Percentiles rank a stretch among this genome's conserved stretches.
Conservation (phyloP, 2,888 invertebrate species). For the Cephalotes varians region DNA sequence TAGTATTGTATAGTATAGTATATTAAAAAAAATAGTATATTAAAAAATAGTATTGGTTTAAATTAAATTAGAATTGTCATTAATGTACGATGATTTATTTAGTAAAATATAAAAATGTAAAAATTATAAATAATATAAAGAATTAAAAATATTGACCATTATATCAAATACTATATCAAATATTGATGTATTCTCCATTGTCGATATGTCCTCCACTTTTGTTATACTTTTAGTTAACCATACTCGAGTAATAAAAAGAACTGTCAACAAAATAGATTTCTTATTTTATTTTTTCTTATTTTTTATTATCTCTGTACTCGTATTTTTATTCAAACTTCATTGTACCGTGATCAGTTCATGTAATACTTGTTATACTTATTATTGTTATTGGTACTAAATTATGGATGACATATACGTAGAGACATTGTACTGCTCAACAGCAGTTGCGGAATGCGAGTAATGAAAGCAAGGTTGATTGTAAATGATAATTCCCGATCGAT, state of each 20-base stretch:
- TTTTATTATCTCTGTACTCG: neutral
- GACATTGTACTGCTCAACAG: constrained; percentile 68
- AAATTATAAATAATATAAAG: neutral
- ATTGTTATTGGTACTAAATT: neutral
- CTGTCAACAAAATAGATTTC: neutral
- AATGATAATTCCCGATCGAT: constrained; percentile 78
- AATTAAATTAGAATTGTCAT: constrained; percentile 4
- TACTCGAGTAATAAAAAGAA: neutral
- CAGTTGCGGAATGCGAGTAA: constrained; percentile 79
- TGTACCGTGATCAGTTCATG: neutral
- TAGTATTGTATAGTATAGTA: too few species aligned
- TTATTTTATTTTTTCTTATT: neutral
- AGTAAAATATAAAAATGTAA: neutral
- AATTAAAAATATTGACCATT: neutral
- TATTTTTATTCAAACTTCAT: neutral
- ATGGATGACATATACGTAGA: neutral
- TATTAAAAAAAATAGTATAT: too few species aligned
- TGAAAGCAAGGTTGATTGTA: constrained; percentile 83
- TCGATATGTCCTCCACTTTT: too few species aligned
- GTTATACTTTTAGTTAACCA: neutral
- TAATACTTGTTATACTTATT: neutral
- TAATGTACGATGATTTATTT: neutral
- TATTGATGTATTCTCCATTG: neutral
- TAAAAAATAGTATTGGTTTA: neutral
- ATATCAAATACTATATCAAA: neutral